Evolutionary conservation across 2,797 vertebrate species (phyloP).

Genomic region (Eurystomus glaucurus): DNA sequence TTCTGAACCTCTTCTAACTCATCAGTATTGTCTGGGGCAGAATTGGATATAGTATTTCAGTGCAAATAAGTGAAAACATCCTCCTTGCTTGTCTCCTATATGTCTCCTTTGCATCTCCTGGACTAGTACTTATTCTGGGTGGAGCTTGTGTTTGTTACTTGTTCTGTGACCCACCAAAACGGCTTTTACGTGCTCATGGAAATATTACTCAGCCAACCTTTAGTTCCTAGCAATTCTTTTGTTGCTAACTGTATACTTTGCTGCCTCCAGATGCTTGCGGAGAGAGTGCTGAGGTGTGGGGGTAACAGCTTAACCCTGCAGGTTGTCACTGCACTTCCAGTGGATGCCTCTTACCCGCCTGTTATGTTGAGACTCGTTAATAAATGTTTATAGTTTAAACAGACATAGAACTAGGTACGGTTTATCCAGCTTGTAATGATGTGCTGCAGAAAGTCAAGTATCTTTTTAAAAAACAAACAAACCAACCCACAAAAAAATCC

Average conservation of each 20-base stretch:
- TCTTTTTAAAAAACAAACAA: not conserved
- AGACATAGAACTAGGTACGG: not conserved
- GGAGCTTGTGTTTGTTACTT: not conserved
- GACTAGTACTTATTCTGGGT: not conserved
- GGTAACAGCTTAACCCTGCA: not conserved
- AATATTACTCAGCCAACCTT: not conserved
- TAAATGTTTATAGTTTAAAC: not conserved
- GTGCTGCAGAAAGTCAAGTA: fast-evolving
- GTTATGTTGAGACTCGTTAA: not conserved
- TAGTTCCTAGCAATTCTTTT: not conserved
- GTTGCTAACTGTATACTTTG: not conserved
- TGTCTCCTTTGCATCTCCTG: not conserved
- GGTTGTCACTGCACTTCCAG: not conserved
- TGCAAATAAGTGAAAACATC: too few relatives aligned
- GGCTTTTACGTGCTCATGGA: not conserved
- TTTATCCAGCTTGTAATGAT: fast-evolving
- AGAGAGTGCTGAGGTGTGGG: fast-evolving
- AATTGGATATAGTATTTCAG: not conserved
- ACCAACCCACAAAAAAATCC: fast-evolving
- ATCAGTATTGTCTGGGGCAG: not conserved
- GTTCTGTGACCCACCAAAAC: not conserved
- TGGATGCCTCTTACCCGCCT: not conserved
- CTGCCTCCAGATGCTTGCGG: not conserved
- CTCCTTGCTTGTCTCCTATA: fast-evolving
- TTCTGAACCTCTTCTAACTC: not conserved